Evolutionary conservation across 2,888 invertebrate species (phyloP), one percentile per base, ranked within the genome.

Genomic region (Sarcophaga rosellei): DNA sequence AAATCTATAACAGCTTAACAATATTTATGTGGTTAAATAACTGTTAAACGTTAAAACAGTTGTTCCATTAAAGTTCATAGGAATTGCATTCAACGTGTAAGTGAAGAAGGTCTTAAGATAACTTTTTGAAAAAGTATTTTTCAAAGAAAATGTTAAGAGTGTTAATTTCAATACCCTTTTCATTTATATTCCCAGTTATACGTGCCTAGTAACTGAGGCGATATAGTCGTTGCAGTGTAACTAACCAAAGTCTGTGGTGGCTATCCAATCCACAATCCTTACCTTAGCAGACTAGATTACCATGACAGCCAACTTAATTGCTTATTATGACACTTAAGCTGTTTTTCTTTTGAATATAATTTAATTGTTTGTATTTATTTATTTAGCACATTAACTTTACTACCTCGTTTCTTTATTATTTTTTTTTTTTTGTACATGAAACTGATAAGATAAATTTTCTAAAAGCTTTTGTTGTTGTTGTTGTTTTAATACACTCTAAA

Each of bases 371-470:
- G 25, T 15, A n/a, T 11, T 45, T 65, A 45, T 21, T 70, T 25
- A 5, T 79, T 75, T 45, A 79, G 11, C 35, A 35, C 59, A 72
- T 81, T 66, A 69, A 61, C 65, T 74, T 70, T 75, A 59, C 78
- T 79, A 79, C 62, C 69, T 63, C 68, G 15, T 69, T 78, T 53
- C 53, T 53, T 44, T 65, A 47, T 35, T 1, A 35, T 8, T 35
- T 35, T 35, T 35, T 35, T 35, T 35, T 35, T 8, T 35, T 35
- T 35, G 35, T 35, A 35, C 35, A 35, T 44, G 21, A 53, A 66
- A 59, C 17, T 66, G 84, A 80, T 84, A 84, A 84, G 79, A 84
- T 76, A 80, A 65, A 4, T 23, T 70, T 59, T 57, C 5, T 23
- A 35, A 47, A 47, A 66, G 72, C 65, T 47, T 21, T 76, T 63